These are phyloP conservation scores for Protobothrops flavoviridis DNA, from an alignment of 2,113 vertebrate species.

Conservation along the genomic window DNA sequence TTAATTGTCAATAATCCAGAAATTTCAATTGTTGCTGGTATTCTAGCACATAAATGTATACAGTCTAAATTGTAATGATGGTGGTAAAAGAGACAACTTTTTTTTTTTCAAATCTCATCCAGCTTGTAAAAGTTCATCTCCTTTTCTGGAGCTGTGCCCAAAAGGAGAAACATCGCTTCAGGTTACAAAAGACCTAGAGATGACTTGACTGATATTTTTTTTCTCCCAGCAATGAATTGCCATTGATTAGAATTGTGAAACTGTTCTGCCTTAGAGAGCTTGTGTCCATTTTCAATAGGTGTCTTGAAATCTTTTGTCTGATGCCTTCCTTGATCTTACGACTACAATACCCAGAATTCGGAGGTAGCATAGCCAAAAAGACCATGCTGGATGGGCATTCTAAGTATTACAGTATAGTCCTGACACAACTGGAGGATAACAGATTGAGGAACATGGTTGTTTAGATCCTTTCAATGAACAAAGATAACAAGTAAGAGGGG, in stretches of 20 bases:
- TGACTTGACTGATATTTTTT: neutral
- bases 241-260: neutral
- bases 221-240: neutral
- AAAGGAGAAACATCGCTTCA: neutral
- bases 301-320: neutral
- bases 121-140: neutral
- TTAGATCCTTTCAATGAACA: neutral
- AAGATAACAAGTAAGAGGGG: neutral
- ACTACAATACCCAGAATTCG: neutral
- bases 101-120: neutral
- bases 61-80: neutral
- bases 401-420: neutral
- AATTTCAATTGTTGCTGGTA: neutral
- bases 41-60: neutral
- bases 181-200: neutral
- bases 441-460: neutral
- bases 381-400: neutral
- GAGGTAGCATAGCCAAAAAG: neutral
- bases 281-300: neutral
- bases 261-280: slow-evolving; percentile 5
- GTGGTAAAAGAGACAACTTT: neutral
- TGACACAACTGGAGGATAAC: neutral
- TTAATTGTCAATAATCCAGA: neutral
- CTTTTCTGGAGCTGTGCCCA: neutral
- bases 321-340: neutral